Percentiles rank a stretch among this genome's conserved stretches.
Evolutionary conservation across 2,113 vertebrate genomes (phyloP).

Genomic region (Callipepla californica): DNA sequence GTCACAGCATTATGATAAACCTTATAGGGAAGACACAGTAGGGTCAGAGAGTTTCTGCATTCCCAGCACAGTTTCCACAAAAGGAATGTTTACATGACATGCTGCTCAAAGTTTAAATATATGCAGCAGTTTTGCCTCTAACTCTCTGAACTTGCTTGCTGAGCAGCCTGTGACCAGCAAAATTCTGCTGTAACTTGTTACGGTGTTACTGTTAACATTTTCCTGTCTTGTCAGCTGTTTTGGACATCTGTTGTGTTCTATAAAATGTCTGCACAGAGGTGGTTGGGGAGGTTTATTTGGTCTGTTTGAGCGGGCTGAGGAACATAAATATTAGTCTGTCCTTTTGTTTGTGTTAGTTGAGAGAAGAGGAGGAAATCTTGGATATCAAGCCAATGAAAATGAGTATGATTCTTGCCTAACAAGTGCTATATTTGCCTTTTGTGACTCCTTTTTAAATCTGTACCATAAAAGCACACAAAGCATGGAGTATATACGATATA

Average conservation of each 20-base stretch:
- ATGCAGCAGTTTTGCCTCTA: constrained; percentile 79
- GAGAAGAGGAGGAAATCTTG: constrained; percentile 36
- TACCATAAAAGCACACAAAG: constrained; percentile 12
- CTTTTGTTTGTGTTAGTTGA: constrained; percentile 65
- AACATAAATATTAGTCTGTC: constrained; percentile 71
- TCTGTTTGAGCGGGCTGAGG: constrained; percentile 52
- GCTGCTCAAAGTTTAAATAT: constrained; percentile 78
- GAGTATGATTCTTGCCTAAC: constrained; percentile 28
- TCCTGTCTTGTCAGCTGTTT: constrained; percentile 75
- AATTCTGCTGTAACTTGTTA: constrained; percentile 49
- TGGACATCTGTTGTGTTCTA: constrained; percentile 69
- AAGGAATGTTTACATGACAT: constrained; percentile 82
- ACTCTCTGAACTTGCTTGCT: constrained; percentile 76
- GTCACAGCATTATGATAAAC: constrained; percentile 75
- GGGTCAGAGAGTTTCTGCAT: constrained; percentile 73
- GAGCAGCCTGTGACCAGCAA: constrained; percentile 64
- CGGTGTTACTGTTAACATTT: constrained; percentile 55
- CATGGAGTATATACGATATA: neutral
- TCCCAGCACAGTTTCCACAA: constrained; percentile 77
- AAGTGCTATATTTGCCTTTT: constrained; percentile 19
- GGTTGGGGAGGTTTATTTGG: constrained; percentile 61
- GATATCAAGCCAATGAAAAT: constrained; percentile 57
- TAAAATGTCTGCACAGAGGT: constrained; percentile 56
- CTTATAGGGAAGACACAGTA: constrained; percentile 72
- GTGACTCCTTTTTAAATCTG: constrained; percentile 10